These are phyloP conservation scores for Mayetiola destructor DNA, from an alignment of 2,888 invertebrate species.

Conservation along the genomic window DNA sequence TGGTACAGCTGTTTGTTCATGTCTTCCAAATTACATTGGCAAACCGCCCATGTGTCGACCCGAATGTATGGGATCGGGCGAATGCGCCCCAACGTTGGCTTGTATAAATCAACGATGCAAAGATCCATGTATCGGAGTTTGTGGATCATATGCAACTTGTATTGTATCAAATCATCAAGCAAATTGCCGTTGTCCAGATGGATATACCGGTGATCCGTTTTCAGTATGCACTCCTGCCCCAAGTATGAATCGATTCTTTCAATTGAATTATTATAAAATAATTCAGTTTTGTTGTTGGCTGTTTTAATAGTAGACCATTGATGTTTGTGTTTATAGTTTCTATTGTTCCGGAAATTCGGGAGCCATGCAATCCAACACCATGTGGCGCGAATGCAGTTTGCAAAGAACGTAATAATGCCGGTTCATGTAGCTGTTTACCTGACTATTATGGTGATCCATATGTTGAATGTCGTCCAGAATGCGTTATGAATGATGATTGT, in stretches of 20 bases:
- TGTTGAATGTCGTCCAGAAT: conserved; percentile 71
- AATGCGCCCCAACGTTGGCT: conserved; percentile 69
- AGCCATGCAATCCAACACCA: conserved; percentile 74
- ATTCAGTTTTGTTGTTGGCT: background rate
- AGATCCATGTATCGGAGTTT: conserved; percentile 74
- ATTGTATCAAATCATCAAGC: conserved; percentile 71
- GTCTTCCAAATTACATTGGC: conserved; percentile 62
- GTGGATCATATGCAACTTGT: conserved; percentile 64
- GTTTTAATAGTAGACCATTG: too few species aligned
- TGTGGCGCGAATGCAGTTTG: conserved; percentile 77
- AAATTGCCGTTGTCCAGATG: conserved; percentile 62
- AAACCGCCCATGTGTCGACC: conserved; percentile 75
- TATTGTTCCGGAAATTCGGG: conserved; percentile 45
- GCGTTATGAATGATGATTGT: conserved; percentile 71
- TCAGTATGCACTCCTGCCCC: conserved; percentile 48
- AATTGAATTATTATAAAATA: too few species aligned
- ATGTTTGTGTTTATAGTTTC: conserved; percentile 34
- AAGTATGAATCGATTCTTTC: conserved; percentile 36
- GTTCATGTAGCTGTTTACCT: conserved; percentile 65
- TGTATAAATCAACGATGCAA: conserved; percentile 68
- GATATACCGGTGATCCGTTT: conserved; percentile 75
- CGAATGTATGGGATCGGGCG: conserved; percentile 70
- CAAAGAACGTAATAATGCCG: conserved; percentile 66
- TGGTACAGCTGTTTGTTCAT: conserved; percentile 66
- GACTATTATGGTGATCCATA: conserved; percentile 82